Evolutionary conservation across 1,140 invertebrate species (phyloP).

Genomic region (Lanistes nyassanus): DNA sequence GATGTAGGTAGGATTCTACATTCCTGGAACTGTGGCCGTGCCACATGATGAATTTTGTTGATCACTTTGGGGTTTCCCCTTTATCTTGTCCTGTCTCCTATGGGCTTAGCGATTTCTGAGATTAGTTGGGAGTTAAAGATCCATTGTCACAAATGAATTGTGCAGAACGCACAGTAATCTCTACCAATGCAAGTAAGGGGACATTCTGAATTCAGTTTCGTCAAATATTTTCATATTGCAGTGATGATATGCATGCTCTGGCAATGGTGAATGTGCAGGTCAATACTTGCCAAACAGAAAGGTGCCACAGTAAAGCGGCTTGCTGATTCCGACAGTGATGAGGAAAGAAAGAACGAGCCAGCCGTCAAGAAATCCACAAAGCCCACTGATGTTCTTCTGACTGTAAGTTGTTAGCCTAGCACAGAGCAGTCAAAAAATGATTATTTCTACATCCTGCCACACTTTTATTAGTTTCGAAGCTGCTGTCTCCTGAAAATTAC

Average conservation of each 20-base stretch:
- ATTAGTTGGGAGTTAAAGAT: no score
- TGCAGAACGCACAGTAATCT: no score
- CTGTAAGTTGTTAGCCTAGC: conserved; percentile 18
- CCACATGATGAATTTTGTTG: no score
- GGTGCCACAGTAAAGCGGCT: conserved; percentile 50
- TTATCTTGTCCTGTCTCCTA: no score
- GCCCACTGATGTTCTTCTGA: conserved; percentile 52
- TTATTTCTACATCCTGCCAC: neutral
- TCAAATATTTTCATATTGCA: no score
- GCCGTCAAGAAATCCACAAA: conserved; percentile 29
- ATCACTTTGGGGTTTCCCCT: no score
- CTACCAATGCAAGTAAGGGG: no score
- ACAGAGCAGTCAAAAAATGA: neutral
- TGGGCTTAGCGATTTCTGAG: no score
- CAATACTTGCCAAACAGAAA: conserved; percentile 62
- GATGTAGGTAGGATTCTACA: conserved; percentile 10
- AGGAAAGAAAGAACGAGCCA: conserved; percentile 51
- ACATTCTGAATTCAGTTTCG: no score
- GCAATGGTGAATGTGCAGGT: conserved; percentile 47
- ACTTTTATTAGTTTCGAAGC: neutral
- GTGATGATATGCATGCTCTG: no score
- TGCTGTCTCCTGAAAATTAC: neutral
- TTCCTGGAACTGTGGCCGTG: conserved; percentile 19
- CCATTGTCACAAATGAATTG: no score
- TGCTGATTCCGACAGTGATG: conserved; percentile 58